Conservation (phyloP, 1,140 invertebrate species). For the Drosophila nikananu region DNA sequence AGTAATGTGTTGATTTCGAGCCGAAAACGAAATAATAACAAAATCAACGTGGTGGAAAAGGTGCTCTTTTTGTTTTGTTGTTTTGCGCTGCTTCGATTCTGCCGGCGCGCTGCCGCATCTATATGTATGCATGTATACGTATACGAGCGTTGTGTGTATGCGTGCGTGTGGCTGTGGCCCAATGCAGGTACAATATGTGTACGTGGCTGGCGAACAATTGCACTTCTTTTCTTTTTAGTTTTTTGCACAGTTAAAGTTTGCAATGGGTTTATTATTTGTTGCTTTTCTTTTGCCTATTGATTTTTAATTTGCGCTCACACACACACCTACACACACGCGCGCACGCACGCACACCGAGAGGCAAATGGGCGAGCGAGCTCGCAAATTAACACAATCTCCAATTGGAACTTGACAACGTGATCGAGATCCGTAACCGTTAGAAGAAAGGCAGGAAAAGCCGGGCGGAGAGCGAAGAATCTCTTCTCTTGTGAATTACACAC, state of each 20-base stretch:
- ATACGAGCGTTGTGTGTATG: not conserved
- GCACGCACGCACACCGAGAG: not conserved
- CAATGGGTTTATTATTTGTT: slow-evolving; percentile 18
- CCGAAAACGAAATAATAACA: slow-evolving; percentile 55
- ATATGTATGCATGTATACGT: not conserved
- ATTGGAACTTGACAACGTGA: slow-evolving; percentile 32
- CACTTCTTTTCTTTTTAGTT: slow-evolving; percentile 38
- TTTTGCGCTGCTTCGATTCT: slow-evolving; percentile 35
- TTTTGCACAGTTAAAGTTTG: slow-evolving; percentile 32
- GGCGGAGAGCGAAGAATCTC: slow-evolving; percentile 16
- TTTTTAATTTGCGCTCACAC: slow-evolving; percentile 36
- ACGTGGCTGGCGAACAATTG: slow-evolving; percentile 41
- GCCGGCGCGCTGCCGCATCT: slow-evolving; percentile 21
- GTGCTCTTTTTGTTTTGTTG: slow-evolving; percentile 20
- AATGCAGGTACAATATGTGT: slow-evolving; percentile 44
- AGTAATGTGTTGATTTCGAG: slow-evolving; percentile 40
- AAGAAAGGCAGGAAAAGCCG: slow-evolving; percentile 31
- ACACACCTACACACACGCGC: not conserved
- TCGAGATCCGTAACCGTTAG: slow-evolving; percentile 40
- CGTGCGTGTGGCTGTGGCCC: slow-evolving; percentile 16
- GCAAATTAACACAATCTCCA: slow-evolving; percentile 34
- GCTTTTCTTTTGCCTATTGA: slow-evolving; percentile 22
- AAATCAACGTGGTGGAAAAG: slow-evolving; percentile 47
- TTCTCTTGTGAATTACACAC: slow-evolving; percentile 7
- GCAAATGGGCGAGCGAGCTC: not conserved